Evolutionary conservation across 2,113 vertebrate species (phyloP).

Genomic region (Gnathonemus longibarbis): DNA sequence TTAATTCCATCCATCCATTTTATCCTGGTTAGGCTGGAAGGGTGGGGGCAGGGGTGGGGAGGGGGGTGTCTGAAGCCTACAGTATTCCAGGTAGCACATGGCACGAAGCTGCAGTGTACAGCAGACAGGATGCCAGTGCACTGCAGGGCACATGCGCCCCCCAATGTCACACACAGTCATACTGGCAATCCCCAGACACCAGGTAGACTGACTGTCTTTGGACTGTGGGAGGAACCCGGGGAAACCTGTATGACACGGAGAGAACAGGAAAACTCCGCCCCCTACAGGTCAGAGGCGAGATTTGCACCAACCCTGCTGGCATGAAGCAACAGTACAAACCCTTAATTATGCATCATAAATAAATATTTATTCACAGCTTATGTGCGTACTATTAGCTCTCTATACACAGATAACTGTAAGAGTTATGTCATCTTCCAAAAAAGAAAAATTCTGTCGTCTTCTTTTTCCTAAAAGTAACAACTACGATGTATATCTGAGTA

Average conservation of each 20-base stretch:
- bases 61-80: neutral
- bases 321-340: neutral
- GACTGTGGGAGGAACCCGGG: neutral
- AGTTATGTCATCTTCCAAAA: neutral
- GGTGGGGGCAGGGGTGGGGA: neutral
- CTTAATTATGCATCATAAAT: neutral
- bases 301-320: neutral
- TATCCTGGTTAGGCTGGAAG: neutral
- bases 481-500: neutral
- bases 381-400: neutral
- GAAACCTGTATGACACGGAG: neutral
- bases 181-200: neutral
- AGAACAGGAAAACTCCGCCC: neutral
- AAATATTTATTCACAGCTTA: constrained; percentile 18
- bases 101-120: neutral
- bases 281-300: neutral
- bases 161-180: neutral
- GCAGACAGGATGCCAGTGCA: neutral
- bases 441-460: neutral
- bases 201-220: neutral
- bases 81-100: neutral
- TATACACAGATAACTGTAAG: neutral
- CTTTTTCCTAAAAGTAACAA: neutral
- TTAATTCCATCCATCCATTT: neutral
- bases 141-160: neutral